A percentile compares a stretch with the other conserved stretches of the same genome.
Conservation (phyloP, 1,140 invertebrate genomes). For the Chionoecetes opilio region DNA sequence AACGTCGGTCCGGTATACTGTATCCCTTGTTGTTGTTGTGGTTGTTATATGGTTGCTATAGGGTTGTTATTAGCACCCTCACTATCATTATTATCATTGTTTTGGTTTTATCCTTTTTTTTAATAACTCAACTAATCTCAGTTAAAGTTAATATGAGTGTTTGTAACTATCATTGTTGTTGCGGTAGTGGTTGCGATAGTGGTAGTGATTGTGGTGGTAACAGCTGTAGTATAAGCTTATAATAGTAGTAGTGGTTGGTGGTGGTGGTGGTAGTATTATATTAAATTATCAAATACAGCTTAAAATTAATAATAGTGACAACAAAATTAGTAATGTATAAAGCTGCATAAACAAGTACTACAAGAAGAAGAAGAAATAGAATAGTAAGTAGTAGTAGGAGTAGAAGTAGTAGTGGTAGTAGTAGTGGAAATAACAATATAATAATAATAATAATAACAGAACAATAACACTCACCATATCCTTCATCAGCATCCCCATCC, state of each 20-base stretch:
- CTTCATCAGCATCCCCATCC: no score
- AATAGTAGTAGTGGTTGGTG: not conserved
- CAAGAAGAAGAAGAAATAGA: no score
- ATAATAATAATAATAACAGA: no score
- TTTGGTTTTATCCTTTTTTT: not conserved
- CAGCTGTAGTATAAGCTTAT: not conserved
- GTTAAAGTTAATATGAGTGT: not conserved
- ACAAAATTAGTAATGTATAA: no score
- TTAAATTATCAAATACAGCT: no score
- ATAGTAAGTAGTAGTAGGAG: no score
- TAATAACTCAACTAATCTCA: not conserved
- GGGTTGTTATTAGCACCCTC: not conserved
- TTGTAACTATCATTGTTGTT: not conserved
- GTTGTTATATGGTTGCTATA: not conserved
- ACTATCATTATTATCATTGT: slow-evolving; percentile 19
- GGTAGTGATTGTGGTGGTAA: not conserved
- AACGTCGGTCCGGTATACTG: not conserved
- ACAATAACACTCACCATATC: no score
- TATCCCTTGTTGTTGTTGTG: not conserved
- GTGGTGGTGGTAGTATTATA: no score
- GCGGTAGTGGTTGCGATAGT: not conserved
- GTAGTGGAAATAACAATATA: no score
- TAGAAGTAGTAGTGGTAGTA: no score
- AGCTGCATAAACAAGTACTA: no score
- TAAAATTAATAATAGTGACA: no score